phyloP scores from a whole-genome alignment of 2,797 vertebrate genomes.

The Coilia nasus region DNA sequence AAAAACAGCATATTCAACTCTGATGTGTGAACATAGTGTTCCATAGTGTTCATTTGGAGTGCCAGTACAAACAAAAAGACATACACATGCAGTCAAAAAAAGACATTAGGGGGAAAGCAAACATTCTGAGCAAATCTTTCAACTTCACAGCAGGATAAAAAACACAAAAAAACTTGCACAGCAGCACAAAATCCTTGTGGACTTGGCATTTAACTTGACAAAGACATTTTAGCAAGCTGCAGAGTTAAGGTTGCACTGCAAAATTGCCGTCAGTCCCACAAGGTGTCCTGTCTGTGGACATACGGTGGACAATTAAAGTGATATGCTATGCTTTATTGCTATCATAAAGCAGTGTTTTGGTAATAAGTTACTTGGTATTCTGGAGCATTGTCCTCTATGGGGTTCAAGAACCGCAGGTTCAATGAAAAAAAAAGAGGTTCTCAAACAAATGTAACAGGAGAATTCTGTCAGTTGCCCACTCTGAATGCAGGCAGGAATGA shows the following conservation, averaged over 20 bases:
- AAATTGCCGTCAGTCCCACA: background rate
- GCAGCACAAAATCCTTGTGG: background rate
- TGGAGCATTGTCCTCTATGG: conserved; percentile 42
- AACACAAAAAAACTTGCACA: background rate
- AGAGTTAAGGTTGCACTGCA: background rate
- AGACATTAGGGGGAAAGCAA: background rate
- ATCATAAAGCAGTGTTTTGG: conserved; percentile 49
- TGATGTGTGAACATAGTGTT: no score
- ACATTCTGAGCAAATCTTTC: background rate
- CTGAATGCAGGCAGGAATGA: background rate
- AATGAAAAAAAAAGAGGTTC: conserved; percentile 15
- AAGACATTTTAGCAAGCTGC: background rate
- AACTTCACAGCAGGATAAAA: background rate
- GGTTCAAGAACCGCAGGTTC: conserved; percentile 42
- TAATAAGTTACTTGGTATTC: conserved; percentile 54
- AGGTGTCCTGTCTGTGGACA: conserved; percentile 30
- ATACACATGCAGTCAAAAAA: background rate
- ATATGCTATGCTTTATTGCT: conserved; percentile 46
- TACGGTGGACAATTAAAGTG: conserved; percentile 55
- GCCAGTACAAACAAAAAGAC: background rate
- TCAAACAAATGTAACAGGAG: background rate
- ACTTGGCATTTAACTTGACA: background rate
- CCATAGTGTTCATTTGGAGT: background rate
- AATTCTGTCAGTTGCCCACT: background rate
- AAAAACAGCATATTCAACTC: no score